phyloP scores from a whole-genome alignment of 35 echinoderm and acorn worm genomes.

The Chiridota heheva region DNA sequence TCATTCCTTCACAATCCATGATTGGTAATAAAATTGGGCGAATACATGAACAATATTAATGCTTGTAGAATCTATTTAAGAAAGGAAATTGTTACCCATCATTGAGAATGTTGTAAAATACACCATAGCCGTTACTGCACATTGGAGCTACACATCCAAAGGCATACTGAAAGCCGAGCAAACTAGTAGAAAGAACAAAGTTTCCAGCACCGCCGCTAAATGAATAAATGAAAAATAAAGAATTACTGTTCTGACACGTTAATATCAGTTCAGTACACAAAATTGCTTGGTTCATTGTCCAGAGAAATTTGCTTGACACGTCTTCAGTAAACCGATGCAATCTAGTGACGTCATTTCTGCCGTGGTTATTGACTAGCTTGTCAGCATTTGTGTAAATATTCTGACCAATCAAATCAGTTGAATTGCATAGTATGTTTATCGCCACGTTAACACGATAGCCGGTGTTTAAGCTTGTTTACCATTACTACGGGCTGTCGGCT shows the following conservation, averaged over 20 bases:
- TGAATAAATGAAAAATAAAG: not conserved
- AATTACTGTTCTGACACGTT: not conserved
- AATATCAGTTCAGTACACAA: not conserved
- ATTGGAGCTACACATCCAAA: slow-evolving; percentile 32
- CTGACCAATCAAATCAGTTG: not conserved
- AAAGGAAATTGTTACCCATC: slow-evolving; percentile 1
- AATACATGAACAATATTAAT: too few relatives aligned
- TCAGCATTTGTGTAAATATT: not conserved
- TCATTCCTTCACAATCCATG: too few relatives aligned
- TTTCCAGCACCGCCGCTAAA: slow-evolving; percentile 37
- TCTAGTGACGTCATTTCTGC: not conserved
- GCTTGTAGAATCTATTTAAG: too few relatives aligned
- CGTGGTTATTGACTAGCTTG: not conserved
- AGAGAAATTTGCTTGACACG: not conserved
- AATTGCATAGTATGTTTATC: too few relatives aligned
- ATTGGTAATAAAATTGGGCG: too few relatives aligned
- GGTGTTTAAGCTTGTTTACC: too few relatives aligned
- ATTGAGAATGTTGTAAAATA: slow-evolving; percentile 35
- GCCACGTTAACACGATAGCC: too few relatives aligned
- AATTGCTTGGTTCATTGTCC: not conserved
- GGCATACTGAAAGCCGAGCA: slow-evolving; percentile 5
- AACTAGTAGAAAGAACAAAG: slow-evolving; percentile 34
- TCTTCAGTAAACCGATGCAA: not conserved
- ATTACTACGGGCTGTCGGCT: too few relatives aligned
- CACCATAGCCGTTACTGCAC: slow-evolving; percentile 19